phyloP scores from a whole-genome alignment of 2,888 invertebrate species.

The Panopea generosa region DNA sequence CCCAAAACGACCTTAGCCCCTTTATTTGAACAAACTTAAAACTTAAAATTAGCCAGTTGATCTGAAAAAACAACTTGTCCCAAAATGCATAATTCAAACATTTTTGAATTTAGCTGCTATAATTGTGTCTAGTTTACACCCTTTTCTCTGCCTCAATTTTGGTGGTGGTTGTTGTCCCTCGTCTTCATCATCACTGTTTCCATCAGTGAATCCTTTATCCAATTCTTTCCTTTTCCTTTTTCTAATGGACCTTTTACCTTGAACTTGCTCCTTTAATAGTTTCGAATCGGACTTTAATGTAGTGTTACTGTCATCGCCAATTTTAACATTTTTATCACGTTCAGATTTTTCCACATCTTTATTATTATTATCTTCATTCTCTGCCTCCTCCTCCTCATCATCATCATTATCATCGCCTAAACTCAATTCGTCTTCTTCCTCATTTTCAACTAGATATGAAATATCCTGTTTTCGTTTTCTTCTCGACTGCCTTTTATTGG shows the following conservation, averaged over 20 bases:
- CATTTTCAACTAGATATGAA: conserved; percentile 16
- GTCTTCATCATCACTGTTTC: conserved; percentile 16
- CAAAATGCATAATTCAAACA: background rate
- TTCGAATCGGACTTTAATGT: background rate
- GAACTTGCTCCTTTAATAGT: background rate
- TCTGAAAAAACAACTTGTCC: no score
- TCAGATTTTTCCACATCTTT: conserved; percentile 25
- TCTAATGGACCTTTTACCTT: conserved; percentile 26
- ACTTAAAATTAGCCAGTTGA: no score
- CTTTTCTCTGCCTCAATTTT: conserved; percentile 39
- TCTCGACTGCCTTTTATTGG: conserved; percentile 20
- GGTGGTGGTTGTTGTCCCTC: conserved; percentile 14
- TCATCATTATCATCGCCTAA: conserved; percentile 35
- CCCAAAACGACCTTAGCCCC: no score
- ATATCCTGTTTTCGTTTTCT: conserved; percentile 34
- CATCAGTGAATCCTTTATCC: conserved; percentile 18
- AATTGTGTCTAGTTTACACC: conserved; percentile 65
- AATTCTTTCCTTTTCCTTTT: conserved; percentile 43
- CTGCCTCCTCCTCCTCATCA: conserved; percentile 22
- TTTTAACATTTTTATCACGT: background rate
- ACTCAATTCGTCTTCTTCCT: conserved; percentile 25
- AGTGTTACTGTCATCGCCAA: background rate
- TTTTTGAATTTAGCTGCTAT: conserved; percentile 68
- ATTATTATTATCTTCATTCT: conserved; percentile 28
- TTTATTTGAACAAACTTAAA: no score